Percentiles rank a stretch among this genome's conserved stretches.
These are phyloP conservation scores for Liparis tanakae DNA, from an alignment of 2,797 vertebrate species.

Conservation along the genomic window DNA sequence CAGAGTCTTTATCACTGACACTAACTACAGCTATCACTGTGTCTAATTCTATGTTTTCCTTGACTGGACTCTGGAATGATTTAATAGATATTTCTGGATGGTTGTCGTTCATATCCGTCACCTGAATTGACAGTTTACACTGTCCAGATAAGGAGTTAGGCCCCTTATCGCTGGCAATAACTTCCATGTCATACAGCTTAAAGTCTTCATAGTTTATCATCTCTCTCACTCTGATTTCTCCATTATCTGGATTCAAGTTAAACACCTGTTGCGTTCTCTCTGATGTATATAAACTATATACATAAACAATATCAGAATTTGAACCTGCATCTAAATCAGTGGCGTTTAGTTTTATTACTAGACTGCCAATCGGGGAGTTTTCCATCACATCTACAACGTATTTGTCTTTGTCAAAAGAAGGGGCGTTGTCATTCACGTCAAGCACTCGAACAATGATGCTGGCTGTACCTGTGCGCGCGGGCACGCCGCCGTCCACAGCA, in stretches of 20 bases:
- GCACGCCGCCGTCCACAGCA: conserved; percentile 69
- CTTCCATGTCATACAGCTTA: conserved; percentile 79
- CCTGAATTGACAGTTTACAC: conserved; percentile 71
- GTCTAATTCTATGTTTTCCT: conserved; percentile 42
- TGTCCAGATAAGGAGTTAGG: conserved; percentile 70
- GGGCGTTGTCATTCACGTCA: conserved; percentile 83
- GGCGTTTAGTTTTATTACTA: conserved; percentile 81
- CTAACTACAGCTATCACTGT: conserved; percentile 70
- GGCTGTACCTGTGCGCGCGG: conserved; percentile 68
- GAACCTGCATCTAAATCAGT: conserved; percentile 72
- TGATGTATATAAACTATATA: conserved; percentile 72
- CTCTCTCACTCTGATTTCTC: conserved; percentile 80
- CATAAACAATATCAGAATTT: conserved; percentile 62
- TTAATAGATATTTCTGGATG: conserved; percentile 64
- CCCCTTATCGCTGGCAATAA: conserved; percentile 79
- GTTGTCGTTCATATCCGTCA: conserved; percentile 81
- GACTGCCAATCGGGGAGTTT: conserved; percentile 75
- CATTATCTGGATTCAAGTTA: conserved; percentile 64
- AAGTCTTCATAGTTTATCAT: conserved; percentile 83
- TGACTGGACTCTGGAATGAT: conserved; percentile 47
- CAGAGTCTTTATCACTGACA: conserved; percentile 75
- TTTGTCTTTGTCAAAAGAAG: conserved; percentile 69
- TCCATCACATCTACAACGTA: conserved; percentile 70
- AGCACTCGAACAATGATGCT: conserved; percentile 76
- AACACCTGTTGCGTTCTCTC: conserved; percentile 73